Conservation (phyloP, 2,797 vertebrate genomes). For the Acanthiza pusilla region DNA sequence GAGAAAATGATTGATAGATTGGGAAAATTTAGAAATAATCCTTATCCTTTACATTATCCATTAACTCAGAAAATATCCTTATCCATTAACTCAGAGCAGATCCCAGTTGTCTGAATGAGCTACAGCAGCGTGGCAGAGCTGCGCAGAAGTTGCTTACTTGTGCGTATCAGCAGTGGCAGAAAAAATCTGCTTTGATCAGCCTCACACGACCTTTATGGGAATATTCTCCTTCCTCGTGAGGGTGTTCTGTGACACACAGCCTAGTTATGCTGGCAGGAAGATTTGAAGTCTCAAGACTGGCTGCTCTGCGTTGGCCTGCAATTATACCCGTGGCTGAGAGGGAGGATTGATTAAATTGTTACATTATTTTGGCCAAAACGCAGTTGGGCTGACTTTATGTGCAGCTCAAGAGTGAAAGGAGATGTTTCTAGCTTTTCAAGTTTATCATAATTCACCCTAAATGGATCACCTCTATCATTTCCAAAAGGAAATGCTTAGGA, state of each 20-base stretch:
- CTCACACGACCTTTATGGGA: background rate
- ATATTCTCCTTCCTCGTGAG: background rate
- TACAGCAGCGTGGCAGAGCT: background rate
- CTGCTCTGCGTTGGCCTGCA: background rate
- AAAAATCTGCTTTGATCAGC: slow-evolving; percentile 8
- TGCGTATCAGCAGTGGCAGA: background rate
- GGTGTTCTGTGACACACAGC: background rate
- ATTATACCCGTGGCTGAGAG: background rate
- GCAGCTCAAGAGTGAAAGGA: background rate
- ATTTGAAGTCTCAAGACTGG: background rate
- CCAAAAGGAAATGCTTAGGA: background rate
- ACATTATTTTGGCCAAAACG: background rate
- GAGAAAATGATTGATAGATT: background rate
- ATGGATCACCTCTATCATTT: background rate
- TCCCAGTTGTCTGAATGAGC: background rate
- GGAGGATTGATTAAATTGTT: background rate
- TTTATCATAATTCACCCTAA: background rate
- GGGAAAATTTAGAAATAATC: background rate
- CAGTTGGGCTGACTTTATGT: background rate
- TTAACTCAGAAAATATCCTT: background rate
- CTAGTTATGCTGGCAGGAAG: background rate
- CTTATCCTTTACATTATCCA: background rate
- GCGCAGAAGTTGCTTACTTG: background rate
- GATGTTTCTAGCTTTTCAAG: background rate
- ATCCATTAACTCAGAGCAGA: background rate